A percentile compares a stretch with the other conserved stretches of the same genome.
Evolutionary conservation across 2,888 invertebrate species (phyloP).

Genomic region (Prosopocoilus inquinatus): DNA sequence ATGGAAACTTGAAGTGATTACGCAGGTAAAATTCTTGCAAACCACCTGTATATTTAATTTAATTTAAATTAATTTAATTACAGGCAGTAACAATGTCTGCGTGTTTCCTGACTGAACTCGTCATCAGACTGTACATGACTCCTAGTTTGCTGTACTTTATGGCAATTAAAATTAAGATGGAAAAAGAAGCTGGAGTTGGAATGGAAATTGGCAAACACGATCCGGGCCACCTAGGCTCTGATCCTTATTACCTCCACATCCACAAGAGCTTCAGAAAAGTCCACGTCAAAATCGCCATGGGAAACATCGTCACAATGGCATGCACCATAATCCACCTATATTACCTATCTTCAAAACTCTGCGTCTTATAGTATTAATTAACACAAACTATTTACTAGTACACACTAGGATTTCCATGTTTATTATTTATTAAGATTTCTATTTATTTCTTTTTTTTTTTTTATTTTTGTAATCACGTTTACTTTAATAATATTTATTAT

Average conservation of each 20-base stretch:
- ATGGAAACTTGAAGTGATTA: constrained; percentile 53
- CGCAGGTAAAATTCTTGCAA: constrained; percentile 51
- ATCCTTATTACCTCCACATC: constrained; percentile 76
- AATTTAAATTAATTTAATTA: constrained; percentile 34
- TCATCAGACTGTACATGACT: constrained; percentile 74
- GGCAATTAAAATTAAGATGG: constrained; percentile 71
- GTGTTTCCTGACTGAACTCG: constrained; percentile 71
- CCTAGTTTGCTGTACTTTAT: constrained; percentile 73
- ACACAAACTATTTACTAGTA: neutral
- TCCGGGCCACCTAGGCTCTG: constrained; percentile 68
- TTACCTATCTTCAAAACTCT: constrained; percentile 53
- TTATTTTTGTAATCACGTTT: too few species aligned
- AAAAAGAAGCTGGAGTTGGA: constrained; percentile 73
- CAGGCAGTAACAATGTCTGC: constrained; percentile 65
- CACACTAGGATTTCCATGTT: too few species aligned
- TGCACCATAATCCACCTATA: constrained; percentile 67
- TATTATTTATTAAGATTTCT: too few species aligned
- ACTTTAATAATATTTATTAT: too few species aligned
- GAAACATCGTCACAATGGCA: constrained; percentile 70
- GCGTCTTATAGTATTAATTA: constrained; percentile 14
- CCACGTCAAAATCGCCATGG: constrained; percentile 77
- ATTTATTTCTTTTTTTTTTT: too few species aligned
- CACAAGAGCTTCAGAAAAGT: constrained; percentile 72
- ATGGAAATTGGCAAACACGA: constrained; percentile 74
- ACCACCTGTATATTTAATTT: constrained; percentile 21